Evolutionary conservation across 2,888 invertebrate species (phyloP), one percentile per base, ranked within the genome.

Genomic region (Marronus borbonicus): DNA sequence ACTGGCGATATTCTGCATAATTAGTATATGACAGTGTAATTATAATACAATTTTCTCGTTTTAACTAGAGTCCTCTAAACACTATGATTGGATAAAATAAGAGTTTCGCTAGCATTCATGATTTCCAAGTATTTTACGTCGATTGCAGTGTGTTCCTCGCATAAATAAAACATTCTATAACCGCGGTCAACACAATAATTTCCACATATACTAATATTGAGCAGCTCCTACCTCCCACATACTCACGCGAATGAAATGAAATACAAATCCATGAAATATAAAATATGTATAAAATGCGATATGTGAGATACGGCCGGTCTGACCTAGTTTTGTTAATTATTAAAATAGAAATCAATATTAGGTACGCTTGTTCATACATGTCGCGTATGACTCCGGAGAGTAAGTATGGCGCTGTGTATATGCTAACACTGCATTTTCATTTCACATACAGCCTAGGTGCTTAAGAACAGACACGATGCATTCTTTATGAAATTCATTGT

Each of bases 311-410:
- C 14, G 12, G 14, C 31, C 28, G 31, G 24, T 31, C 14, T 62
- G 62, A 62, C 62, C 62, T 62, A 62, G 62, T 62, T 62, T 62
- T 31, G 62, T 62, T 62, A 62, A 62, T 62, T 62, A 62, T 62
- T 62, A 31, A 62, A 28, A 62, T 62, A 62, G 14, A 62, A 62
- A 62, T 62, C 62, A 31, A 62, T 62, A 24, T 62, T 28, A 62
- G 8, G 31, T 62, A 62, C 62, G 20, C 14, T 24, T 60, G 60
- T 60, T 31, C 62, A 31, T 62, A 62, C 12, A 62, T 62, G 10
- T 12, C 31, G 20, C 0, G 12, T 62, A 12, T 28, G 28, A 20
- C 2, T 62, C 28, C 28, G 24, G 28, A 28, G 14, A 62, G 28
- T 14, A 28, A 28, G 0, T n/a, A 17, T 20, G 7, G 20, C 8